Evolutionary conservation across 1,140 invertebrate genomes (phyloP).

Genomic region (Sitophilus oryzae): DNA sequence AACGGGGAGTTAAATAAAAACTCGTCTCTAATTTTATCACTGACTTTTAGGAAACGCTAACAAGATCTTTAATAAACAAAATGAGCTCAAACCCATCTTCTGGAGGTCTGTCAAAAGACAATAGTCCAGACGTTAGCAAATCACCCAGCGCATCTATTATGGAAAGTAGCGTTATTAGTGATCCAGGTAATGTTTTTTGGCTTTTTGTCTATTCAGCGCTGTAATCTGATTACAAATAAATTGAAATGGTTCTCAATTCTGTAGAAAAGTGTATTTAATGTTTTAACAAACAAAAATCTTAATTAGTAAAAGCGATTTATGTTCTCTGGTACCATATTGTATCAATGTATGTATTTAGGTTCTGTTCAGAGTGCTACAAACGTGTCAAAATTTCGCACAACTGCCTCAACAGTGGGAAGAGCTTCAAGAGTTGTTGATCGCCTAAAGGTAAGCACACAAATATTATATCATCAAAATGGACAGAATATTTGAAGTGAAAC

Average conservation of each 20-base stretch:
- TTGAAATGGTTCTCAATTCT: too few species aligned
- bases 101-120: conserved; percentile 41
- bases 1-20: too few species aligned
- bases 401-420: conserved; percentile 25
- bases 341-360: too few species aligned
- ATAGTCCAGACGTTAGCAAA: conserved; percentile 49
- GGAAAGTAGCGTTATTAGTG: conserved; percentile 27
- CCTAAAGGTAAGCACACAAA: conserved; percentile 10
- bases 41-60: conserved; percentile 49
- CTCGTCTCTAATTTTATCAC: too few species aligned
- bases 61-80: conserved; percentile 55
- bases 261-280: too few species aligned
- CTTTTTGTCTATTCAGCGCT: too few species aligned
- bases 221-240: too few species aligned
- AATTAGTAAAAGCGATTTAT: too few species aligned
- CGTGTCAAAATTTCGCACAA: conserved; percentile 31
- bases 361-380: conserved; percentile 47
- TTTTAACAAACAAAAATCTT: too few species aligned
- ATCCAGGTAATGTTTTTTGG: conserved; percentile 29
- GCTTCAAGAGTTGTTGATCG: conserved; percentile 27
- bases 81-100: conserved; percentile 47
- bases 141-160: conserved; percentile 23
- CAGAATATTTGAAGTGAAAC: too few species aligned
- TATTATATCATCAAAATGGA: too few species aligned
- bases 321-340: too few species aligned